Conservation (phyloP, 2,113 vertebrate species). For the Nycticorax nycticorax region DNA sequence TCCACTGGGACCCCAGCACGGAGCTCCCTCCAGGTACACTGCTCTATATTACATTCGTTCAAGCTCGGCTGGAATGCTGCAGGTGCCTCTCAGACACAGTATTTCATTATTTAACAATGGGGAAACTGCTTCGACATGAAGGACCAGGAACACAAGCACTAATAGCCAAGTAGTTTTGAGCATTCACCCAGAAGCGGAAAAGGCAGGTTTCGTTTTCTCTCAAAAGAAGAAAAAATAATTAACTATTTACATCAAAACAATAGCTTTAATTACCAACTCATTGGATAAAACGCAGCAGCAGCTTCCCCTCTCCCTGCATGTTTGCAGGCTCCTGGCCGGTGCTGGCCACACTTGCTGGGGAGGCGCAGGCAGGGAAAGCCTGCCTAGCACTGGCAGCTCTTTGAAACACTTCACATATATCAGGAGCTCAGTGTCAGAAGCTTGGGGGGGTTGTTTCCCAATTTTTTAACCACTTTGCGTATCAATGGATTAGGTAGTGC, state of each 20-base stretch:
- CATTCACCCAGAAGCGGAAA: neutral
- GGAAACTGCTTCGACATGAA: neutral
- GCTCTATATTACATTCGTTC: neutral
- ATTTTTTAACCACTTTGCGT: neutral
- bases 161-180: neutral
- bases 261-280: neutral
- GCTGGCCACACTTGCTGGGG: neutral
- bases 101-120: neutral
- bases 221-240: neutral
- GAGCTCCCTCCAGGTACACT: neutral
- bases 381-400: fast-evolving
- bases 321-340: neutral
- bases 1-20: neutral
- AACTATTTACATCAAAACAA: neutral
- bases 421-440: neutral
- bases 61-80: neutral
- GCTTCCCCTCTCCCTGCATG: neutral
- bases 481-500: neutral
- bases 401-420: neutral
- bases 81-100: neutral
- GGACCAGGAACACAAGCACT: neutral
- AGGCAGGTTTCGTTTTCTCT: neutral
- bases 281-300: neutral
- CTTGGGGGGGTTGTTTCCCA: neutral
- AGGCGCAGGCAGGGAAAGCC: neutral